phyloP scores from a whole-genome alignment of 2,888 invertebrate genomes.

The Drosophila mimetica region DNA sequence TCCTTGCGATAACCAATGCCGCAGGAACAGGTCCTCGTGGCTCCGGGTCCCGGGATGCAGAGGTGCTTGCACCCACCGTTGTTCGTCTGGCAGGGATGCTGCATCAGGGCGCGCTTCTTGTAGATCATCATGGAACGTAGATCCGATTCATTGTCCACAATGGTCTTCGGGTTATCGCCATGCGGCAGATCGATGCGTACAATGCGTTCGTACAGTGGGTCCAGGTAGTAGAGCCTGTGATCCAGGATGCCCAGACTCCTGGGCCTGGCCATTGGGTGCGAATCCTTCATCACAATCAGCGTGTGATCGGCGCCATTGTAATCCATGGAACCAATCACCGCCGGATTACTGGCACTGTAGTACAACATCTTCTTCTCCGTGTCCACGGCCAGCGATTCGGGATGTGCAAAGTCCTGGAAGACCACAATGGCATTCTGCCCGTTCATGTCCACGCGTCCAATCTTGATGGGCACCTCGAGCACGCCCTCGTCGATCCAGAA shows the following conservation, averaged over 20 bases:
- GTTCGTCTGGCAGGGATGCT: slow-evolving; percentile 93
- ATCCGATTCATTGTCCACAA: slow-evolving; percentile 94
- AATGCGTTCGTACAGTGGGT: slow-evolving; percentile 95
- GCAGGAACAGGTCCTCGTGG: slow-evolving; percentile 93
- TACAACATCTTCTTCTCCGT: slow-evolving; percentile 93
- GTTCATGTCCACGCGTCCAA: slow-evolving; percentile 96
- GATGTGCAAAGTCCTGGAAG: slow-evolving; percentile 88
- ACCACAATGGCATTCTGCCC: slow-evolving; percentile 92
- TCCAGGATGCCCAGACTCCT: slow-evolving; percentile 93
- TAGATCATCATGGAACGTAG: slow-evolving; percentile 94
- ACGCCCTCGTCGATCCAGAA: slow-evolving; percentile 99
- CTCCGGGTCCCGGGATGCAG: slow-evolving; percentile 93
- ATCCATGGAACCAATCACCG: slow-evolving; percentile 89
- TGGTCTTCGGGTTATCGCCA: slow-evolving; percentile 90
- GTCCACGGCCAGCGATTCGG: slow-evolving; percentile 94
- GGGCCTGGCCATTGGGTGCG: slow-evolving; percentile 90
- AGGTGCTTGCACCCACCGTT: slow-evolving; percentile 98
- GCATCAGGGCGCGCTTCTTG: slow-evolving; percentile 91
- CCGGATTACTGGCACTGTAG: slow-evolving; percentile 92
- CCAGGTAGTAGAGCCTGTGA: slow-evolving; percentile 93
- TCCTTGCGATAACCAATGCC: slow-evolving; percentile 94
- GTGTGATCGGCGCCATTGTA: slow-evolving; percentile 89
- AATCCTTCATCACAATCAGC: slow-evolving; percentile 88
- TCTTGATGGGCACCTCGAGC: slow-evolving; percentile 93
- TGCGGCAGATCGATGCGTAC: slow-evolving; percentile 92